Conservation (phyloP, 2,888 invertebrate genomes). For the Pyrgus malvae region DNA sequence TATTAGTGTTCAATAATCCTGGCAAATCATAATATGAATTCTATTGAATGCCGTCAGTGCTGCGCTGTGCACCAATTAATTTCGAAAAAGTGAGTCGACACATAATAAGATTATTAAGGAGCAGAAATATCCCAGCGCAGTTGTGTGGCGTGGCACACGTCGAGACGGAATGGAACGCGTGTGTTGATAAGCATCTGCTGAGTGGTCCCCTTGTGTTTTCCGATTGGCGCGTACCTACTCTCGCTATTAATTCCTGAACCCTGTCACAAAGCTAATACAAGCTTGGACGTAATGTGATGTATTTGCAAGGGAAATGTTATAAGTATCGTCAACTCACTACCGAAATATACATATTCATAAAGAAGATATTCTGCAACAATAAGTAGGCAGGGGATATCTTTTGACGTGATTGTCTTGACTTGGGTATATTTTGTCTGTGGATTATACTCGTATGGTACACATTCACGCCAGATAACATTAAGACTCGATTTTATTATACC, state of each 20-base stretch:
- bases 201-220: conserved; percentile 75
- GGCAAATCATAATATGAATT: too few relatives aligned
- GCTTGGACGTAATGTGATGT: conserved; percentile 75
- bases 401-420: neutral
- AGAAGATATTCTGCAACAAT: conserved; percentile 13
- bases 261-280: conserved; percentile 65
- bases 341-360: conserved; percentile 19
- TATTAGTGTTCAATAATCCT: too few relatives aligned
- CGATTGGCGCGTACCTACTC: conserved; percentile 67
- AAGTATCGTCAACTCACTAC: conserved; percentile 22
- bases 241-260: conserved; percentile 78
- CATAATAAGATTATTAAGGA: too few relatives aligned
- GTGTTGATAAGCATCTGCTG: conserved; percentile 80
- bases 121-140: too few relatives aligned
- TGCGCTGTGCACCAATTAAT: too few relatives aligned
- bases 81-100: too few relatives aligned
- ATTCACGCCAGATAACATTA: neutral
- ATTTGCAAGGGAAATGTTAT: conserved; percentile 73
- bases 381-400: neutral
- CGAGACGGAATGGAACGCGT: conserved; percentile 47
- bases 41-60: too few relatives aligned
- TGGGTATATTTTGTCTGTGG: neutral
- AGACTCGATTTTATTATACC: neutral
- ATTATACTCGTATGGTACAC: neutral
- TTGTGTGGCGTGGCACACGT: too few relatives aligned